Base-by-base conservation (phyloP, 2,797 vertebrate species). In the Mormyrus proboscirostris region DNA sequence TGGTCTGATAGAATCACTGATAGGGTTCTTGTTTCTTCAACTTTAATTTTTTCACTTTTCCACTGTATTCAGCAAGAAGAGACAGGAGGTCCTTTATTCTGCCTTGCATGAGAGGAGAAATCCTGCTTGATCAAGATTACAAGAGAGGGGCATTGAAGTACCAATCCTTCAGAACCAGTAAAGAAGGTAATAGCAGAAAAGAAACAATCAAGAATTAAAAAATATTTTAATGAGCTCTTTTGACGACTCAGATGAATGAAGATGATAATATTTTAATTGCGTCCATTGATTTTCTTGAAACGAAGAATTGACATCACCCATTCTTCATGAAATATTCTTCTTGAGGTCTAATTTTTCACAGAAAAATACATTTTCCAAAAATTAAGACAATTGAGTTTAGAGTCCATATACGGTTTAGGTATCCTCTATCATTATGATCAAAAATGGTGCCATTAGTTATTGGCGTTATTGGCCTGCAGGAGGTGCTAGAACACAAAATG, bases 401-500 rank as follows among this genome's bases (percentile, higher is more conserved):
- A 38, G 51, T 86, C 51, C 22, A 38, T 53, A 55, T 65, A 85
- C 14, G 22, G 82, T 86, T 49, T 53, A 29, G 29, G 10, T 25
- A 87, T 51, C 16, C 22, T 57, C 53, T 5, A 51, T 19, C 44
- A 84, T 50, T 12, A 50, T 51, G 82, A 4, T 47, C 79, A 83
- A 83, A 76, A 41, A 33, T 76, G 69, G 33, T 76, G 22, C 6
- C 14, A 44, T 33, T 87, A 57, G 33, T 57, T 38, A 55, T 87
- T 87, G 85, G 85, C 10, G 12, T 59, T 33, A 87, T 41, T 38
- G 85, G 53, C 85, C 85, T 87, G 85, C 85, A 87, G 85, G 85
- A 87, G 85, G 85, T 87, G 85, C 85, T 87, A 87, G 53, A 87
- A 87, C 53, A 55, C 53, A 87, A 87, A 84, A 9, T 51, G 82